Evolutionary conservation across 2,888 invertebrate species (phyloP).

Genomic region (Gryllus longicercus): DNA sequence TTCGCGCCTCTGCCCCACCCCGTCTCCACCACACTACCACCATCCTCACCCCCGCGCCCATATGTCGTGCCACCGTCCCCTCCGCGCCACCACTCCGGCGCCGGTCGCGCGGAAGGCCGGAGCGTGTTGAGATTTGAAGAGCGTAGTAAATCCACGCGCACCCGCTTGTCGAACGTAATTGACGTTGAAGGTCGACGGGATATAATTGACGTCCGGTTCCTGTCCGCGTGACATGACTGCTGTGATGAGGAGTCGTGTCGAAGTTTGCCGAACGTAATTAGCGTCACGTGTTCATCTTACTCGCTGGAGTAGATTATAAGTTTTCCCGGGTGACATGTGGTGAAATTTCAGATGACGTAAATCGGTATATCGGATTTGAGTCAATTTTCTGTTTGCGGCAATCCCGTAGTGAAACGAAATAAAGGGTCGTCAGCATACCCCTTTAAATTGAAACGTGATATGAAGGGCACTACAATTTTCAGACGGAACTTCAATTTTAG

Average conservation of each 20-base stretch:
- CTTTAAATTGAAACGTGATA: too few relatives aligned
- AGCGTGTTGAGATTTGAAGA: slow-evolving; percentile 4
- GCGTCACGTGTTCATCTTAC: slow-evolving; percentile 17
- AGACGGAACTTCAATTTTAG: too few relatives aligned
- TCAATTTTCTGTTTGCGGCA: background rate
- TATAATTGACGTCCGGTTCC: slow-evolving; percentile 6
- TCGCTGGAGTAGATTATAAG: slow-evolving; percentile 17
- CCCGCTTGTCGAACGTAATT: background rate
- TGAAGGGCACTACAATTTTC: too few relatives aligned
- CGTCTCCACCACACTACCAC: too few relatives aligned
- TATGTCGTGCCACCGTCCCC: too few relatives aligned
- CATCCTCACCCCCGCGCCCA: too few relatives aligned
- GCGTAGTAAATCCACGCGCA: background rate
- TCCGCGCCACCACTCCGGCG: too few relatives aligned
- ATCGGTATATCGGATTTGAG: background rate
- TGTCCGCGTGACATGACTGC: background rate
- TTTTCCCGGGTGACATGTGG: background rate
- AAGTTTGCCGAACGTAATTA: slow-evolving; percentile 2
- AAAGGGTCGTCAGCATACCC: too few relatives aligned
- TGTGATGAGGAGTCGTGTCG: slow-evolving; percentile 17
- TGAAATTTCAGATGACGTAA: background rate
- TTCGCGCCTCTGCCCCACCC: too few relatives aligned
- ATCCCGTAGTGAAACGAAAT: too few relatives aligned
- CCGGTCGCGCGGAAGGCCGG: too few relatives aligned
- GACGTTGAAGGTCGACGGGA: slow-evolving; percentile 1